phyloP scores from a whole-genome alignment of 2,888 invertebrate species.

The Tinea semifulvella region DNA sequence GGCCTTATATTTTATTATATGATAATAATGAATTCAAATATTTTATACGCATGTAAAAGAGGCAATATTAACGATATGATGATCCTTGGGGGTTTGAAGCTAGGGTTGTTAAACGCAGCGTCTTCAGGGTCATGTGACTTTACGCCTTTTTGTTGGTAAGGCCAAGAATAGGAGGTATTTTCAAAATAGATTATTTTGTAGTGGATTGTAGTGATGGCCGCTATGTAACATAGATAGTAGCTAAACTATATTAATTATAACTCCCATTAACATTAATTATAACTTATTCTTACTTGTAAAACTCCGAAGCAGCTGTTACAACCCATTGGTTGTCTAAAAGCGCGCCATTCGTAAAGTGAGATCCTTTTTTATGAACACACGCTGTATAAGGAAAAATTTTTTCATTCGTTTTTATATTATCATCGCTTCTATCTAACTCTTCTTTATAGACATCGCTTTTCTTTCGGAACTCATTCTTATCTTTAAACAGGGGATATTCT shows the following conservation, averaged over 20 bases:
- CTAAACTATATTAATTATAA: neutral
- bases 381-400: constrained; percentile 40
- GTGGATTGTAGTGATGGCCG: no score
- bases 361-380: constrained; percentile 43
- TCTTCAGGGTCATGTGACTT: no score
- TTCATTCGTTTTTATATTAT: constrained; percentile 17
- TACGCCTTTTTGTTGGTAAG: no score
- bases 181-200: no score
- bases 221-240: no score
- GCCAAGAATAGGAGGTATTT: no score
- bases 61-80: no score
- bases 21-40: no score
- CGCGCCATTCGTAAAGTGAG: constrained; percentile 46
- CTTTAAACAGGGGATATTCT: constrained; percentile 19
- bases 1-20: no score
- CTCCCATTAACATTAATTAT: neutral
- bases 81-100: no score
- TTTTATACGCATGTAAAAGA: no score
- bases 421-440: constrained; percentile 16
- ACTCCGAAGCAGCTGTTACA: constrained; percentile 41
- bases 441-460: constrained; percentile 18
- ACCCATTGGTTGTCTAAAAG: constrained; percentile 41
- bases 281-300: constrained; percentile 37
- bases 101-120: no score
- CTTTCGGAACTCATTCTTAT: constrained; percentile 23